Evolutionary conservation across 2,113 vertebrate genomes (phyloP).

Genomic region (Dipodomys stephensi): DNA sequence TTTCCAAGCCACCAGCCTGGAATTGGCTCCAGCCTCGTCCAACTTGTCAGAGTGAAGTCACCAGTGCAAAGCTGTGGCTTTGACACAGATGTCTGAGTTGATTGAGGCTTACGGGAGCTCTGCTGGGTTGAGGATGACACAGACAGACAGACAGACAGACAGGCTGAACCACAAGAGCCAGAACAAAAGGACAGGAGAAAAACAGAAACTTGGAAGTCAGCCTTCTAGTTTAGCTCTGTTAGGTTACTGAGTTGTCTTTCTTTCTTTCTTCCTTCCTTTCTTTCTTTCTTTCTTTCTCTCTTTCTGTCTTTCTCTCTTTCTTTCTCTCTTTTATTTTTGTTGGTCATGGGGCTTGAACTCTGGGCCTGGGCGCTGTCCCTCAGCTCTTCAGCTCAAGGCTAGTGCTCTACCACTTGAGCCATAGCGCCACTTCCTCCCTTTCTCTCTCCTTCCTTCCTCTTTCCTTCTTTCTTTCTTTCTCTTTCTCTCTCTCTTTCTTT

Average conservation of each 20-base stretch:
- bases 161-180: neutral
- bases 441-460: no score
- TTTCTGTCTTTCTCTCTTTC: no score
- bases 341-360: no score
- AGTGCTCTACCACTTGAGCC: no score
- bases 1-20: neutral
- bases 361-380: no score
- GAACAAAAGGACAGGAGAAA: neutral
- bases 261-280: no score
- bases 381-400: no score
- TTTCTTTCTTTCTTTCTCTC: no score
- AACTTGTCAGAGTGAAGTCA: neutral
- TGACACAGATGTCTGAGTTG: neutral
- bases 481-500: no score
- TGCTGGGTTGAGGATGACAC: neutral
- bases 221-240: neutral
- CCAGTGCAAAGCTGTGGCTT: neutral
- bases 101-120: neutral
- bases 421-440: no score
- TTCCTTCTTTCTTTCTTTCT: no score
- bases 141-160: neutral
- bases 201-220: neutral
- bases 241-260: neutral
- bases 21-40: neutral
- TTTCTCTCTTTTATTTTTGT: no score